Percentiles rank a stretch among this genome's conserved stretches.
Evolutionary conservation across 2,888 invertebrate genomes (phyloP).

Genomic region (Drosophila koepferae): DNA sequence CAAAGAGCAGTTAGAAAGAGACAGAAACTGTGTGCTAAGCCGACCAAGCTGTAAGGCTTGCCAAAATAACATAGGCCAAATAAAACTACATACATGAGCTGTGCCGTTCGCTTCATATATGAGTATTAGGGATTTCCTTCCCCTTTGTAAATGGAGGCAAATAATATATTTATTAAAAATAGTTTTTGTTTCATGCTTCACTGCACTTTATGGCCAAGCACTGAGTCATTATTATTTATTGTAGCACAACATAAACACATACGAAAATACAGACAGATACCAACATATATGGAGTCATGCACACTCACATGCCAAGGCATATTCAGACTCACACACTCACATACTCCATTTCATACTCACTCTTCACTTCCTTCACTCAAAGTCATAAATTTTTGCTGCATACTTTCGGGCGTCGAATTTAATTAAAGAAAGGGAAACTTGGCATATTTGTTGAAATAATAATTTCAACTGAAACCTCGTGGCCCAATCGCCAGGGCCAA

Average conservation of each 20-base stretch:
- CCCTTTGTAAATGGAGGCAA: conserved; percentile 21
- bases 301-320: neutral
- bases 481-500: conserved; percentile 6
- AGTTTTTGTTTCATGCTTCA: conserved; percentile 61
- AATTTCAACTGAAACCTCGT: conserved; percentile 70
- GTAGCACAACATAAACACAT: conserved; percentile 16
- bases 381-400: conserved; percentile 28
- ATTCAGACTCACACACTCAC: neutral
- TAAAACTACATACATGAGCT: conserved; percentile 51
- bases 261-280: neutral
- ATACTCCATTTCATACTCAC: neutral
- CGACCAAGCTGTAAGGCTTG: conserved; percentile 20
- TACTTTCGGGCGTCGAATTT: conserved; percentile 53
- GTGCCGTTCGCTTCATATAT: conserved; percentile 11
- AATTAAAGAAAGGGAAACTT: conserved; percentile 52
- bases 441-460: conserved; percentile 51
- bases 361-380: no score
- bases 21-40: conserved; percentile 7
- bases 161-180: conserved; percentile 78
- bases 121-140: conserved; percentile 38
- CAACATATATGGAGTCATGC: neutral
- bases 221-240: conserved; percentile 63
- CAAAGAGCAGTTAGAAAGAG: neutral
- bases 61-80: conserved; percentile 39
- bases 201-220: conserved; percentile 43